phyloP scores from a whole-genome alignment of 2,797 vertebrate species.

The Clarias pachynema region DNA sequence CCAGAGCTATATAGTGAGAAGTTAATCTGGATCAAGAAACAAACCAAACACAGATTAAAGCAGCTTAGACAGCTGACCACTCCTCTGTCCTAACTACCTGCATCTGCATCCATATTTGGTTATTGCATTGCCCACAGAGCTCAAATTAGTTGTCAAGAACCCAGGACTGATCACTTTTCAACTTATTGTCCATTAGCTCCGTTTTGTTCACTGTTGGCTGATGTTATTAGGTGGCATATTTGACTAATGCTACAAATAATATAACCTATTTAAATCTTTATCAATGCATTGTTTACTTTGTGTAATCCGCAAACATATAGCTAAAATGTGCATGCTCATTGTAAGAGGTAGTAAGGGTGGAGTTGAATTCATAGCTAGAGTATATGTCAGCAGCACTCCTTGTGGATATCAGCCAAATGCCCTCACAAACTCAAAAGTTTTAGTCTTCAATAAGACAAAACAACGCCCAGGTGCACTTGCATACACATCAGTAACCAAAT shows the following conservation, averaged over 20 bases:
- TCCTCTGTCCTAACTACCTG: conserved; percentile 14
- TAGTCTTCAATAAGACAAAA: no score
- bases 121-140: not conserved
- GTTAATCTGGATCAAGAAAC: conserved; percentile 11
- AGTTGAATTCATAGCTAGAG: not conserved
- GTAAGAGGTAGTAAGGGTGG: not conserved
- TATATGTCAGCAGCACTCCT: not conserved
- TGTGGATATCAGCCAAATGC: no score
- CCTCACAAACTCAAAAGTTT: no score
- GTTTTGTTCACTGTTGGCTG: conserved; percentile 6
- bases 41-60: conserved; percentile 36
- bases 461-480: no score
- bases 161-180: not conserved
- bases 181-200: conserved; percentile 6
- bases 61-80: conserved; percentile 31
- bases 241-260: not conserved
- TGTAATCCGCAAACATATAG: not conserved
- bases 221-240: no score
- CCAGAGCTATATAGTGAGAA: not conserved
- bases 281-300: not conserved
- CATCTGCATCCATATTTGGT: conserved; percentile 16
- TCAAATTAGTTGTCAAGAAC: conserved; percentile 6
- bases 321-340: not conserved
- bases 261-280: not conserved
- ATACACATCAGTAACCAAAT: not conserved